These are phyloP conservation scores for Trichonephila clavipes DNA, from an alignment of 1,140 invertebrate genomes.

Conservation along the genomic window DNA sequence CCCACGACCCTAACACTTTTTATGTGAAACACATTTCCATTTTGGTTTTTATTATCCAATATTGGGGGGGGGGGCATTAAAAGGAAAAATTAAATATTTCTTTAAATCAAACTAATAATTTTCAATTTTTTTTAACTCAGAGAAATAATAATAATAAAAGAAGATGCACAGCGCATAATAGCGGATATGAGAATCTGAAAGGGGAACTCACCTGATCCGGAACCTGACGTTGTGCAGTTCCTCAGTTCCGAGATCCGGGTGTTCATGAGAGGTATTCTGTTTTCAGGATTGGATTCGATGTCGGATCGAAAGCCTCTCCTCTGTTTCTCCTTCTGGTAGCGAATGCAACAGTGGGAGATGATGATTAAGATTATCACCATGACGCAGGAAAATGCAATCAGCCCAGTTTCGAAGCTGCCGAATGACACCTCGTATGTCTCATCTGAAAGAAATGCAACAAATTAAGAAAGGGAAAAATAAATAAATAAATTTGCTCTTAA, in stretches of 20 bases:
- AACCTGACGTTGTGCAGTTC: slow-evolving; percentile 53
- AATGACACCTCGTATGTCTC: background rate
- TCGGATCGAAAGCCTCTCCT: background rate
- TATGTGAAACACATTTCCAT: too few relatives aligned
- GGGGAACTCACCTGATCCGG: slow-evolving; percentile 55
- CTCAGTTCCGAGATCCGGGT: slow-evolving; percentile 17
- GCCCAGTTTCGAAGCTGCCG: slow-evolving; percentile 23
- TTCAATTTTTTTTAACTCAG: too few relatives aligned
- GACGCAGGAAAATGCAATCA: slow-evolving; percentile 13
- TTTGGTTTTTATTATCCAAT: too few relatives aligned
- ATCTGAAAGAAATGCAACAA: background rate
- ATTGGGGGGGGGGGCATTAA: too few relatives aligned
- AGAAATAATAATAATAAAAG: too few relatives aligned
- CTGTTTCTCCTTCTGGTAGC: slow-evolving; percentile 42
- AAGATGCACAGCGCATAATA: too few relatives aligned
- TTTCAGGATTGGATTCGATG: slow-evolving; percentile 48
- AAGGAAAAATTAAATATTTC: too few relatives aligned
- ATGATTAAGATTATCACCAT: background rate
- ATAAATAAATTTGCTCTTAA: too few relatives aligned
- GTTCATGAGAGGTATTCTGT: slow-evolving; percentile 48
- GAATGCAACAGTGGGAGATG: slow-evolving; percentile 18
- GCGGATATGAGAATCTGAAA: background rate
- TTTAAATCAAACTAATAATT: too few relatives aligned
- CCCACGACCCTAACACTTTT: too few relatives aligned
- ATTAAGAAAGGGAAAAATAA: background rate